Percentiles rank a stretch among this genome's conserved stretches.
These are phyloP conservation scores for Macheiramphus alcinus DNA, from an alignment of 2,113 vertebrate genomes.

Conservation along the genomic window DNA sequence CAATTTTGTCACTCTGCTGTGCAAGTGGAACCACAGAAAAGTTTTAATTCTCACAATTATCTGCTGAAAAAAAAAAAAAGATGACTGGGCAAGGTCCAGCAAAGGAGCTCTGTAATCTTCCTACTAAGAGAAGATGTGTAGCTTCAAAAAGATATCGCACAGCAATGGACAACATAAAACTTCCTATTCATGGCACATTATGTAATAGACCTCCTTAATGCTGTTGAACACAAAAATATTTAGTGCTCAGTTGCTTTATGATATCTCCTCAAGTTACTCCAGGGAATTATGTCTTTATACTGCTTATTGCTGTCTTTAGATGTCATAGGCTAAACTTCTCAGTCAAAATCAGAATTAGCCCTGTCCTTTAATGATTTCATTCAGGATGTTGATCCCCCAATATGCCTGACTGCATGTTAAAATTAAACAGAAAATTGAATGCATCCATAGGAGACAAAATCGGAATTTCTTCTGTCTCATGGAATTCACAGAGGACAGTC, in stretches of 20 bases:
- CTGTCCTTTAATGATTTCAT: not conserved
- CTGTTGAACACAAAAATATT: not conserved
- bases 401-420: not conserved
- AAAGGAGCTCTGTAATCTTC: not conserved
- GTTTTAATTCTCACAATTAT: not conserved
- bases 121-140: not conserved
- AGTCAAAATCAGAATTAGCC: not conserved
- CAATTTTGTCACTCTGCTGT: not conserved
- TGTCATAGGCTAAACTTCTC: not conserved
- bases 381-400: not conserved
- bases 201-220: not conserved
- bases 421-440: not conserved
- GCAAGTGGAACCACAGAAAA: not conserved
- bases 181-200: not conserved
- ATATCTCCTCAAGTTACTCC: not conserved
- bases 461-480: not conserved
- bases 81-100: not conserved
- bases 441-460: not conserved
- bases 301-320: not conserved
- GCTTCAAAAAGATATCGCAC: not conserved
- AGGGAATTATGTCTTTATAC: not conserved
- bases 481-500: not conserved
- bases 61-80: not conserved
- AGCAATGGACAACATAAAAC: not conserved
- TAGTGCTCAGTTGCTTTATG: not conserved